Percentiles rank a stretch among this genome's conserved stretches.
phyloP scores from a whole-genome alignment of 2,113 vertebrate genomes.

The Anhinga rufa region DNA sequence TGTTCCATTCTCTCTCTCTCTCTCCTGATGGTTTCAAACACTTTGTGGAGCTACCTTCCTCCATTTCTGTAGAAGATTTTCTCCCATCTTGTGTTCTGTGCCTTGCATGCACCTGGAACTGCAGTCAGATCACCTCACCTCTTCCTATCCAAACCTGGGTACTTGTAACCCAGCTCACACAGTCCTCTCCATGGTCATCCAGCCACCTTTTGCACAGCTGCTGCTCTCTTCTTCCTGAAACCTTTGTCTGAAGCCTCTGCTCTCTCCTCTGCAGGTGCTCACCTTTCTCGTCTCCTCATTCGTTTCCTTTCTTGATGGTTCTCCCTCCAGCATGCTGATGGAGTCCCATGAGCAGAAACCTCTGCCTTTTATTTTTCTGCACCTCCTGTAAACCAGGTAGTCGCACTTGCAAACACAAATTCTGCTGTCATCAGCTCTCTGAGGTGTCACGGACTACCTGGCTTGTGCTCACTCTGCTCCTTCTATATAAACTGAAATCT shows the following conservation, averaged over 20 bases:
- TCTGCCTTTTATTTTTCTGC: not conserved
- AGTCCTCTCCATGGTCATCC: not conserved
- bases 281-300: not conserved
- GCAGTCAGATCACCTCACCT: not conserved
- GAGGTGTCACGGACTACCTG: not conserved
- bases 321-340: not conserved
- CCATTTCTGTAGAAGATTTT: not conserved
- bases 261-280: not conserved
- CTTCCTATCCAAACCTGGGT: not conserved
- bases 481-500: not conserved
- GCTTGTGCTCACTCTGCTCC: not conserved
- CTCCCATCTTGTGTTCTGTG: not conserved
- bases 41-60: not conserved
- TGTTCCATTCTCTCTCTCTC: not conserved
- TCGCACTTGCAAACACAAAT: not conserved
- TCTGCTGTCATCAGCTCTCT: accelerated
- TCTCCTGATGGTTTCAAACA: not conserved
- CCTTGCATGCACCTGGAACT: not conserved
- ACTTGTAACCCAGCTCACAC: not conserved
- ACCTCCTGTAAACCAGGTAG: not conserved
- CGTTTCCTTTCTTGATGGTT: not conserved
- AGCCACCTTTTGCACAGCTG: not conserved
- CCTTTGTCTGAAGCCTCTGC: not conserved
- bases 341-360: not conserved
- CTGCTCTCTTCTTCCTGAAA: not conserved